Base-by-base conservation (phyloP, 2,113 vertebrate species). In the Morone chrysops region DNA sequence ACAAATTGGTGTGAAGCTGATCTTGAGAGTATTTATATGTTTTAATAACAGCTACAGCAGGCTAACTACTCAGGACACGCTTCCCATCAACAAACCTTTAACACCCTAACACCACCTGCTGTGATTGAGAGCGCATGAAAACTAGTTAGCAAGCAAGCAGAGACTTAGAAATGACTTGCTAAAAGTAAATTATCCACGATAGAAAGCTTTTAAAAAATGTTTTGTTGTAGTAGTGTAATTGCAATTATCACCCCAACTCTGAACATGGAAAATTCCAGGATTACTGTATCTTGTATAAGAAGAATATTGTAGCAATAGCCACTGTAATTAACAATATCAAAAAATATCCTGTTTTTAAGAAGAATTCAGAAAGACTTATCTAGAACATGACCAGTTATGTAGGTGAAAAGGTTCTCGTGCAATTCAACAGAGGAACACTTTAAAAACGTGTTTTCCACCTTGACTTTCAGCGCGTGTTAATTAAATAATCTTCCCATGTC, bases 401-500 rank as follows among this genome's bases (percentile, higher is more conserved):
- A 17, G 31, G 5, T 75, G 59, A 62, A 17, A n/a, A 5, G 57
- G 17, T 18, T 18, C n/a, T 59, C 31, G 20, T 40, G 41, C 40
- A 48, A 11, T 62, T 59, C 63, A 25, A 51, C 54, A 31, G 48
- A 14, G 13, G 14, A 18, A 20, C 31, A 16, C 54, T n/a, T 57
- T 22, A 1, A 31, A 25, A 60, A 70, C 4, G 38, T 8, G 1
- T 48, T 68, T 31, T 36, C 18, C 43, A 17, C 38, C 84, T 57
- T 59, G 9, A 72, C 40, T 78, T 67, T 66, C 31, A 66, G 22
- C 17, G 38, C 9, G 2, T 38, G 68, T 40, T 51, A 51, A 78
- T 74, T 51, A 10, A 73, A 74, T 72, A 38, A 43, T 43, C 31
- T 40, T 54, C 48, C 57, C 40, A 16, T 71, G 36, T 72, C 73